Percentiles rank a stretch among this genome's conserved stretches.
Conservation (phyloP, 1,140 invertebrate genomes). For the Trachymyrmex cornetzi region DNA sequence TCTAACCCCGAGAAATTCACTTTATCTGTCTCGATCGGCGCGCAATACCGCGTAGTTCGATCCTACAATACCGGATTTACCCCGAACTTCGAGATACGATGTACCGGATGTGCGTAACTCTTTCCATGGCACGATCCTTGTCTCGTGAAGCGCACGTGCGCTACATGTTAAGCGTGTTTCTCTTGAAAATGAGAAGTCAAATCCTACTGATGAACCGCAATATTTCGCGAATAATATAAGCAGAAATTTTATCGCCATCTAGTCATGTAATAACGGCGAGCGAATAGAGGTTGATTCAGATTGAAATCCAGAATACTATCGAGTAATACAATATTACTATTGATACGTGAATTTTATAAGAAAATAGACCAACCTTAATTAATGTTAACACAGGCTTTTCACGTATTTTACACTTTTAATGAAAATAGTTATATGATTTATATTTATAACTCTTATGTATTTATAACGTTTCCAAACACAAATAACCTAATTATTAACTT, state of each 20-base stretch:
- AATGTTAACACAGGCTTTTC: too few relatives aligned
- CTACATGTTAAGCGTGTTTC: neutral
- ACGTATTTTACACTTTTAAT: too few relatives aligned
- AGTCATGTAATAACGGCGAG: neutral
- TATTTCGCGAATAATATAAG: conserved; percentile 15
- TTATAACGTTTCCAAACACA: too few relatives aligned
- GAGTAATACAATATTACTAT: too few relatives aligned
- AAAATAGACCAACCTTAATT: too few relatives aligned
- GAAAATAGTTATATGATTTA: too few relatives aligned
- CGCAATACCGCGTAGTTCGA: conserved; percentile 41
- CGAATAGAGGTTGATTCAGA: neutral
- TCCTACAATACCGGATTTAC: conserved; percentile 47
- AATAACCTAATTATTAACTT: too few relatives aligned
- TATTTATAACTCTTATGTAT: too few relatives aligned
- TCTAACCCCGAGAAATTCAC: conserved; percentile 62
- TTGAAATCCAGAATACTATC: too few relatives aligned
- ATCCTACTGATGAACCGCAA: neutral
- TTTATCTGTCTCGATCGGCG: conserved; percentile 76
- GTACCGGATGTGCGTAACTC: conserved; percentile 65
- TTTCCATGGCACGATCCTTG: conserved; percentile 1
- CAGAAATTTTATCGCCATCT: neutral
- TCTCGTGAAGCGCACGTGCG: conserved; percentile 10
- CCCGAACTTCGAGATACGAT: conserved; percentile 47
- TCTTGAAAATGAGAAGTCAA: neutral
- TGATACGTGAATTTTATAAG: too few relatives aligned